phyloP scores from a whole-genome alignment of 2,888 invertebrate genomes.

The Macrophya alboannulata region DNA sequence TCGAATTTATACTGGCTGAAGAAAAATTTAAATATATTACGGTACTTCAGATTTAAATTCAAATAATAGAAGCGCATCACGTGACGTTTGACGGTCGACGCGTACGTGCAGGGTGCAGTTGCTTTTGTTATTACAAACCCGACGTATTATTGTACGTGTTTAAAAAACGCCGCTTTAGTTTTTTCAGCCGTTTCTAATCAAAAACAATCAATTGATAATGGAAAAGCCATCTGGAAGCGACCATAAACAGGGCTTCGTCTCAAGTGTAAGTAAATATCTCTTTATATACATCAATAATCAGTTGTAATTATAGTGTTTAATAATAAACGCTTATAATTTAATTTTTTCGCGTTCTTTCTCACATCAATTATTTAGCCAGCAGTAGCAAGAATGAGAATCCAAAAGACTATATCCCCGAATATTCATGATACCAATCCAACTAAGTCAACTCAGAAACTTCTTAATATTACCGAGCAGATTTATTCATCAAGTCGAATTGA shows the following conservation, averaged over 20 bases:
- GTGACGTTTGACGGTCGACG: background rate
- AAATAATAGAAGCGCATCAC: background rate
- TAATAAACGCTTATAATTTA: background rate
- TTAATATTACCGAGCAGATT: too few relatives aligned
- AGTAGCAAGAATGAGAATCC: background rate
- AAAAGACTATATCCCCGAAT: background rate
- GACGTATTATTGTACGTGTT: background rate
- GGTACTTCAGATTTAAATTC: background rate
- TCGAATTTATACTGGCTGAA: background rate
- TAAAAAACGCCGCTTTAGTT: background rate
- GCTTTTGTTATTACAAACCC: background rate
- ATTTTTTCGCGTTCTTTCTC: background rate
- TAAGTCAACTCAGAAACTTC: background rate
- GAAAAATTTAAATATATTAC: background rate
- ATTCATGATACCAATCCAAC: background rate
- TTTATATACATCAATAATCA: background rate
- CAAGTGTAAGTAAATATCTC: background rate
- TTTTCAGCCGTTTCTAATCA: background rate
- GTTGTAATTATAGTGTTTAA: background rate
- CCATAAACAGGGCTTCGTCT: background rate
- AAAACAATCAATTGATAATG: slow-evolving; percentile 14
- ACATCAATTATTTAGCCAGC: background rate
- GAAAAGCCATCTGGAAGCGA: background rate
- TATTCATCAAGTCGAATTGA: background rate
- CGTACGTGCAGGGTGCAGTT: background rate